Base-by-base conservation (phyloP, 2,113 vertebrate genomes). In the Gymnogyps californianus region DNA sequence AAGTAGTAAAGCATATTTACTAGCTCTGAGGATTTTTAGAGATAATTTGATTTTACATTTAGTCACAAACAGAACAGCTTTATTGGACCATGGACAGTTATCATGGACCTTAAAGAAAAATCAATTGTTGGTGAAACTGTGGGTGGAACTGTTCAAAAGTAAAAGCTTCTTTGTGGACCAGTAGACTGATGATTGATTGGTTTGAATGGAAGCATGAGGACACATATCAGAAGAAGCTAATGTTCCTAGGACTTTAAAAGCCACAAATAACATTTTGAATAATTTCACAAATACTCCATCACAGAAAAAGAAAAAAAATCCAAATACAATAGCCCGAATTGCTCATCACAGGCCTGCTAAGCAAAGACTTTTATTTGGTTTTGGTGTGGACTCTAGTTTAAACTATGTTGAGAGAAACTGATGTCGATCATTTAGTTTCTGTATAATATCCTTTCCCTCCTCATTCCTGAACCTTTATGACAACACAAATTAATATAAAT, bases 181-280 rank as follows among this genome's bases (percentile, higher is more conserved):
- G 88, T 61, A 87, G 89, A 62, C 72, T 95, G 76, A 89, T 93
- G 81, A 87, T 89, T 96, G 85, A 92, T 74, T 96, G 90, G 74
- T 97, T 95, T 65, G 87, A 97, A 89, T 96, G 90, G 80, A 96
- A 96, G 6, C 13, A 44, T 22, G 13, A 96, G 62, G 94, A 94
- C 76, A 95, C 51, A 90, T 55, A 62, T 67, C 29, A 95, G 94
- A 95, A 97, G 83, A 97, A 95, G 42, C 40, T 95, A 96, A 67
- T 93, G 66, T 86, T 97, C 76, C 84, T 91, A 97, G 89, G 85
- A 96, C 93, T 97, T 96, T 90, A 96, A 94, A 95, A 97, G 86
- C 51, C 70, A 96, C 59, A 96, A 94, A 93, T 92, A 97, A 87
- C 47, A 86, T 96, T 83, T 95, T 94, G 32, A 97, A 95, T 95